Conservation (phyloP, 2,888 invertebrate species). For the Linnaemya tessellans region DNA sequence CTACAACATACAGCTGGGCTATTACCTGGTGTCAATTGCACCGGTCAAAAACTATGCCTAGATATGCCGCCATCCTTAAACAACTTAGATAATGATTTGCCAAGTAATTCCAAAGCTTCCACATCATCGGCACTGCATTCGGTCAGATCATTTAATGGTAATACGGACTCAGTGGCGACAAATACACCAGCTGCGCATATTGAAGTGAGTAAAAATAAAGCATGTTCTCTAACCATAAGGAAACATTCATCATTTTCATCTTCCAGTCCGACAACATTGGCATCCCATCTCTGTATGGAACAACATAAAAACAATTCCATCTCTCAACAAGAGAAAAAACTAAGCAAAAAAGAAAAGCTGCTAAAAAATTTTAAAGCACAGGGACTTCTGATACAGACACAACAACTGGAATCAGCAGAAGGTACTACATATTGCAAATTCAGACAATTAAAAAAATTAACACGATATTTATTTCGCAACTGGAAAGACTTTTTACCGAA, state of each 20-base stretch:
- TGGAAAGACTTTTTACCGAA: slow-evolving; percentile 96
- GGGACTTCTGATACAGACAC: slow-evolving; percentile 96
- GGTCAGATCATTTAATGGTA: slow-evolving; percentile 62
- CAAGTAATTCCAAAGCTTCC: slow-evolving; percentile 81
- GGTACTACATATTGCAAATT: slow-evolving; percentile 97
- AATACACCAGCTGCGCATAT: slow-evolving; percentile 15
- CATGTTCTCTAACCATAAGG: slow-evolving; percentile 40
- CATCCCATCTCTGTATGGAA: slow-evolving; percentile 17
- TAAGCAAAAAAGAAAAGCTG: slow-evolving; percentile 92
- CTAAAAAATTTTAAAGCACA: slow-evolving; percentile 97
- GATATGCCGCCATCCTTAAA: slow-evolving; percentile 81
- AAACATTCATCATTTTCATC: slow-evolving; percentile 39
- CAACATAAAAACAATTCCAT: slow-evolving; percentile 23
- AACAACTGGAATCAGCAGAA: slow-evolving; percentile 95
- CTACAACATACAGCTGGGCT: slow-evolving; percentile 86
- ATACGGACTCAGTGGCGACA: slow-evolving; percentile 23
- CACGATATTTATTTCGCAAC: slow-evolving; percentile 94
- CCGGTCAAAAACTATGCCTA: slow-evolving; percentile 84
- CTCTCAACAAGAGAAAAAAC: slow-evolving; percentile 87
- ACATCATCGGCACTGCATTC: slow-evolving; percentile 77
- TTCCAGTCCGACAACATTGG: slow-evolving; percentile 60
- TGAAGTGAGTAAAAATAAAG: slow-evolving; percentile 51
- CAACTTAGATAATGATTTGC: slow-evolving; percentile 81
- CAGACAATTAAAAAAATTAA: slow-evolving; percentile 94
- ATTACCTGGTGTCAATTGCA: slow-evolving; percentile 84